A percentile compares a stretch with the other conserved stretches of the same genome.
phyloP scores from a whole-genome alignment of 1,140 invertebrate genomes.

The Bathynomus jamesi region DNA sequence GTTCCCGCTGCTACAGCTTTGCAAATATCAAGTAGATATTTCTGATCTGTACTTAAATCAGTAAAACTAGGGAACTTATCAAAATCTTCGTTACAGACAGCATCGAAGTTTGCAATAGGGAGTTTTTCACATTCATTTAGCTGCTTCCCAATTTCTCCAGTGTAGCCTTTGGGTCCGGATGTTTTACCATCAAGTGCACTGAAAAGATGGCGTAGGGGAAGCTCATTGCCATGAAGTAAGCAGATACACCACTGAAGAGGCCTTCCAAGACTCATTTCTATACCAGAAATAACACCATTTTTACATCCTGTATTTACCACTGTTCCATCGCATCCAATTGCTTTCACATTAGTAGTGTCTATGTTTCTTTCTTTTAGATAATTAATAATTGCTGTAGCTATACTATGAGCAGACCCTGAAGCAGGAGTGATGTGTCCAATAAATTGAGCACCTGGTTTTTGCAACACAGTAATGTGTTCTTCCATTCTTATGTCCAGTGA shows the following conservation, averaged over 20 bases:
- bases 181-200: constrained; percentile 14
- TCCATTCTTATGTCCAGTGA: not conserved
- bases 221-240: constrained; percentile 11
- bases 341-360: no score
- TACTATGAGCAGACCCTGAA: constrained; percentile 7
- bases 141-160: constrained; percentile 15
- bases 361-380: no score
- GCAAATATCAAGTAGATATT: constrained; percentile 6
- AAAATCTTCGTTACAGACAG: constrained; percentile 2
- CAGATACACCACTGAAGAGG: constrained; percentile 10
- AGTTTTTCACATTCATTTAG: constrained; percentile 11
- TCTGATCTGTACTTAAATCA: constrained; percentile 16
- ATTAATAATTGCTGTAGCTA: constrained; percentile 9
- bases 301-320: constrained; percentile 19
- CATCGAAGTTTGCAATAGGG: constrained; percentile 4
- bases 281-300: constrained; percentile 10
- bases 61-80: no score
- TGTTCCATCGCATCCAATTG: constrained; percentile 17
- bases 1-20: not conserved
- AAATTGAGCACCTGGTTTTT: constrained; percentile 14
- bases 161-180: not conserved
- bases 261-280: constrained; percentile 4
- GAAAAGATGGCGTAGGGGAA: constrained; percentile 12
- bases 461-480: constrained; percentile 11
- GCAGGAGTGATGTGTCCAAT: constrained; percentile 17